Percentiles rank a stretch among this genome's conserved stretches.
These are phyloP conservation scores for Drosophila ercepeae DNA, from an alignment of 1,140 invertebrate genomes.

Conservation along the genomic window DNA sequence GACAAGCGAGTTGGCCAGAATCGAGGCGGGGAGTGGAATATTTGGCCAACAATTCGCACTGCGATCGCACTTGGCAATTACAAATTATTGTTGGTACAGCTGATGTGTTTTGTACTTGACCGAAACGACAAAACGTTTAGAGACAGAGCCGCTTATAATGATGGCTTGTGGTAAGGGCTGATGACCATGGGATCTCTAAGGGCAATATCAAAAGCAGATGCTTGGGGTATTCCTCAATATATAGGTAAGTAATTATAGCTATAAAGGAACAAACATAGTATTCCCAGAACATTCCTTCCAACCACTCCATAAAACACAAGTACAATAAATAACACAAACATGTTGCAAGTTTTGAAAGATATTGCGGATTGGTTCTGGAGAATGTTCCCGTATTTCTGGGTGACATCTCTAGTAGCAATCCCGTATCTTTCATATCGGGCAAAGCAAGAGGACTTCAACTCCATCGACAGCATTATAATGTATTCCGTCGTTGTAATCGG, in stretches of 20 bases:
- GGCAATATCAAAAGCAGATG: not conserved
- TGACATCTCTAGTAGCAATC: conserved; percentile 20
- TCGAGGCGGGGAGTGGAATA: conserved; percentile 13
- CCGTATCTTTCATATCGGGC: conserved; percentile 40
- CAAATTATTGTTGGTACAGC: conserved; percentile 22
- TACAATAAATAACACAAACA: not conserved
- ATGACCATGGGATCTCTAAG: conserved; percentile 11
- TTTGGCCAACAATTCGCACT: conserved; percentile 60
- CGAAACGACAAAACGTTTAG: conserved; percentile 51
- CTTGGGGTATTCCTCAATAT: no score
- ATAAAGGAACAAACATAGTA: conserved; percentile 4
- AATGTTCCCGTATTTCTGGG: conserved; percentile 5
- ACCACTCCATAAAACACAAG: not conserved
- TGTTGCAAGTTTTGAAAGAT: not conserved
- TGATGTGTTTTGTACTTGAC: conserved; percentile 14
- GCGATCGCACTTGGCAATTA: conserved; percentile 50
- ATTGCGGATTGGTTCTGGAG: not conserved
- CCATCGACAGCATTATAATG: conserved; percentile 40
- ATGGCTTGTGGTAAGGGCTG: conserved; percentile 36
- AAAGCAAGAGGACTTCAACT: conserved; percentile 15
- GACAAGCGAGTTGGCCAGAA: not conserved
- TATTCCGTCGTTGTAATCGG: conserved; percentile 18
- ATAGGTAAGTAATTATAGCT: no score
- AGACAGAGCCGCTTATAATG: conserved; percentile 33
- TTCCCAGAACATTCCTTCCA: not conserved